Evolutionary conservation across 2,888 invertebrate genomes (phyloP).

Genomic region (Julus scanicus): DNA sequence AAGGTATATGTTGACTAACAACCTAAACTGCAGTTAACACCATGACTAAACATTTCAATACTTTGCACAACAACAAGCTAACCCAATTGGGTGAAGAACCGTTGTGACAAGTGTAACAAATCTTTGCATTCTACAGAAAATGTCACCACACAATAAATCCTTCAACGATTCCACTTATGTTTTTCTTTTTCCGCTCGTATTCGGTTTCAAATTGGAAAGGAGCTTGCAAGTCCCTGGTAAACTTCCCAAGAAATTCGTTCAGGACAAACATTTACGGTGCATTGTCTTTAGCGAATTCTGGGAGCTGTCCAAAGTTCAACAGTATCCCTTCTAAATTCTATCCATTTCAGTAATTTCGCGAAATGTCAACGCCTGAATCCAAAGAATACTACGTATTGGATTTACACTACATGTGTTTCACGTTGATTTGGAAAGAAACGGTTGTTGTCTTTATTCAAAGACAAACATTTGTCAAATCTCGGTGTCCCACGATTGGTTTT

Average conservation of each 20-base stretch:
- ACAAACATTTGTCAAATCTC: neutral
- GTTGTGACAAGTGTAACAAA: neutral
- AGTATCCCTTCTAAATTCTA: neutral
- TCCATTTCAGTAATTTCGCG: neutral
- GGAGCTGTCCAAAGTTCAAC: neutral
- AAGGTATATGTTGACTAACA: too few relatives aligned
- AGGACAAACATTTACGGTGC: too few relatives aligned
- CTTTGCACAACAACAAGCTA: too few relatives aligned
- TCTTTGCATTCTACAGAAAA: neutral
- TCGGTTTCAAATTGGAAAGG: too few relatives aligned
- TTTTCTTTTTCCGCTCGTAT: too few relatives aligned
- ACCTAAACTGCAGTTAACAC: too few relatives aligned
- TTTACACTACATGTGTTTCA: neutral
- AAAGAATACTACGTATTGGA: neutral
- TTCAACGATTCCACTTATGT: too few relatives aligned
- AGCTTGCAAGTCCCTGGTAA: too few relatives aligned
- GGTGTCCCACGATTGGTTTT: neutral
- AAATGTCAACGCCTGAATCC: neutral
- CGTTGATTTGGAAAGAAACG: neutral
- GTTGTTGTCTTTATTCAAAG: neutral
- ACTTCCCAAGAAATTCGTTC: too few relatives aligned
- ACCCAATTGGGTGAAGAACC: neutral
- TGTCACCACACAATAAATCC: neutral
- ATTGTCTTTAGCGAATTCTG: neutral
- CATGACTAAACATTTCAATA: too few relatives aligned